Percentiles rank a stretch among this genome's conserved stretches.
Evolutionary conservation across 2,888 invertebrate genomes (phyloP).

Genomic region (Netelia fuscicornis): DNA sequence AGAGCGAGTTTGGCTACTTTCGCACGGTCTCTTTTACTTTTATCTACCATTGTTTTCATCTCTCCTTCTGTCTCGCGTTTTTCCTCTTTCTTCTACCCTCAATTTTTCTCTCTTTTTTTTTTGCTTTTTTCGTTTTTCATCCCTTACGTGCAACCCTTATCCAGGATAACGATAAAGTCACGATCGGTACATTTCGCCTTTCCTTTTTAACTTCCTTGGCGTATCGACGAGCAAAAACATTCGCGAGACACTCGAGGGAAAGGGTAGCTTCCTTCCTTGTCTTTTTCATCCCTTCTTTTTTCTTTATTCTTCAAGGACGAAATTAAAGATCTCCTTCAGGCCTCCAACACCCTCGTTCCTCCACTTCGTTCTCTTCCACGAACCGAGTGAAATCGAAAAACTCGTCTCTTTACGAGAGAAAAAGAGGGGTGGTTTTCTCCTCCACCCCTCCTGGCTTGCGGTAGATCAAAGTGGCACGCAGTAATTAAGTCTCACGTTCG

Average conservation of each 20-base stretch:
- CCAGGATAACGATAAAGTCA: constrained; percentile 48
- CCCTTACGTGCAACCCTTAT: constrained; percentile 22
- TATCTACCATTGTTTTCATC: constrained; percentile 40
- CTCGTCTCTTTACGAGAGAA: not conserved
- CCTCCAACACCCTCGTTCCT: not conserved
- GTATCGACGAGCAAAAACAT: constrained; percentile 17
- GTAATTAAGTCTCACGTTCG: constrained; percentile 67
- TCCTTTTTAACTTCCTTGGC: not conserved
- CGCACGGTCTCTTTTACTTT: constrained; percentile 5
- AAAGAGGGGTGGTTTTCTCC: not conserved
- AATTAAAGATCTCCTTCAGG: constrained; percentile 54
- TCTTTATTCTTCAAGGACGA: constrained; percentile 4
- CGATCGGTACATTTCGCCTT: constrained; percentile 52
- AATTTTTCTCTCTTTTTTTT: not conserved
- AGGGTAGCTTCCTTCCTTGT: constrained; percentile 21
- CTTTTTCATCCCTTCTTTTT: not conserved
- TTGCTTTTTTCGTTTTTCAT: not conserved
- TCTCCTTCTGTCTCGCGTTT: constrained; percentile 23
- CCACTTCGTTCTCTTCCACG: not conserved
- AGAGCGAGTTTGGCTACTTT: constrained; percentile 29
- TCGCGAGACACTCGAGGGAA: constrained; percentile 19
- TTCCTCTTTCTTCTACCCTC: constrained; percentile 10
- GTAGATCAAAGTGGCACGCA: constrained; percentile 68
- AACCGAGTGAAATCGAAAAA: constrained; percentile 22
- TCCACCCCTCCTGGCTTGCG: constrained; percentile 33